Conservation (phyloP, 2,113 vertebrate genomes). For the Formicarius rufipectus region DNA sequence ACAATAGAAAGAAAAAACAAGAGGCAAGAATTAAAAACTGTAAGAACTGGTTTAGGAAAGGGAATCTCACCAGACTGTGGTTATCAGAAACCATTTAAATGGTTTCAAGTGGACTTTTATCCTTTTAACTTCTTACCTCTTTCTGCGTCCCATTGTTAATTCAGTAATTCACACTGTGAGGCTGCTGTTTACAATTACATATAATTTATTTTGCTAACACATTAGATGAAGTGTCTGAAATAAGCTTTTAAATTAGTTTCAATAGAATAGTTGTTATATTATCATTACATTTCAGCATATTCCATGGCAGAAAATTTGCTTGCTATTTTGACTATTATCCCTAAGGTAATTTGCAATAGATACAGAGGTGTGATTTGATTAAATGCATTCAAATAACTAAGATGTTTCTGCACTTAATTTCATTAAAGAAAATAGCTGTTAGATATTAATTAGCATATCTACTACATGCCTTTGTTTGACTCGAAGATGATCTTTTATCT, state of each 20-base stretch:
- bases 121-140: background rate
- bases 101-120: background rate
- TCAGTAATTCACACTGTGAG: background rate
- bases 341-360: conserved; percentile 26
- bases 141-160: conserved; percentile 2
- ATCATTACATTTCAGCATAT: conserved; percentile 39
- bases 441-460: conserved; percentile 59
- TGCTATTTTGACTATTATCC: conserved; percentile 33
- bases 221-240: conserved; percentile 50
- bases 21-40: background rate
- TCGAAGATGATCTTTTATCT: background rate
- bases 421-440: conserved; percentile 55
- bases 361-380: conserved; percentile 49
- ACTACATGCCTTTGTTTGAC: conserved; percentile 33
- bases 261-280: conserved; percentile 18
- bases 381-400: conserved; percentile 15
- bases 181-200: conserved; percentile 36
- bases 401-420: conserved; percentile 43
- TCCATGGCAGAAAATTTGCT: conserved; percentile 14
- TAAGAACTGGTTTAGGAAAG: background rate
- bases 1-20: background rate
- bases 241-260: conserved; percentile 55
- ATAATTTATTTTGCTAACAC: conserved; percentile 50
- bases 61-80: background rate
- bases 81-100: background rate